phyloP scores from a whole-genome alignment of 2,113 vertebrate species.

The Hiodon tergisus region DNA sequence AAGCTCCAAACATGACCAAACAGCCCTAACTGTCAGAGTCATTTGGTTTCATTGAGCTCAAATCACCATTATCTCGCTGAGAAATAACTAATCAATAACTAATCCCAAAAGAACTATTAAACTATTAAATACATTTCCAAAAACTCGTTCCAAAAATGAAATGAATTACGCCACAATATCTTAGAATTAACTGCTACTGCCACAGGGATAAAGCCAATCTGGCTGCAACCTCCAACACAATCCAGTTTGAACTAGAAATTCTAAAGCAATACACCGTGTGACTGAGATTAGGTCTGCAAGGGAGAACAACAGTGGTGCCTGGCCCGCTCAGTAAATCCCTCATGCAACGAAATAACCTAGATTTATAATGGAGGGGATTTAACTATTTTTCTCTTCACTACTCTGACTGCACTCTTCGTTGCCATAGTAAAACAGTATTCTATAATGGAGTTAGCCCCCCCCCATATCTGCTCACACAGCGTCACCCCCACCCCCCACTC shows the following conservation, averaged over 20 bases:
- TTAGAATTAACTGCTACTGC: not conserved
- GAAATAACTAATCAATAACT: no score
- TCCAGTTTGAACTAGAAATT: not conserved
- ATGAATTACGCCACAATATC: no score
- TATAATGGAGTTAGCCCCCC: constrained; percentile 41
- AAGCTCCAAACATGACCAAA: no score
- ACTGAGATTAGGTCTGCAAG: not conserved
- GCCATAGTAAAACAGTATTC: constrained; percentile 40
- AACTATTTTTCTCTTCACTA: not conserved
- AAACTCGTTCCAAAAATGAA: no score
- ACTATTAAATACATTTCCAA: no score
- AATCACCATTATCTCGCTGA: no score
- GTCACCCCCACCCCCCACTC: constrained; percentile 34
- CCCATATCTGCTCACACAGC: constrained; percentile 13
- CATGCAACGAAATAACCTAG: not conserved
- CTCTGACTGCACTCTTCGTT: constrained; percentile 30
- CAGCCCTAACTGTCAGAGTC: no score
- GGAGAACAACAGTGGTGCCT: not conserved
- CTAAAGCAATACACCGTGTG: not conserved
- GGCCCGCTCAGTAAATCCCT: not conserved
- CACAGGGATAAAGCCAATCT: not conserved
- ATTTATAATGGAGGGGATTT: not conserved
- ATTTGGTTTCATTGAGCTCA: no score
- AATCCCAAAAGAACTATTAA: no score
- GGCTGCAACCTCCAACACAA: not conserved